phyloP scores from a whole-genome alignment of 2,113 vertebrate species.

The Crotophaga sulcirostris region DNA sequence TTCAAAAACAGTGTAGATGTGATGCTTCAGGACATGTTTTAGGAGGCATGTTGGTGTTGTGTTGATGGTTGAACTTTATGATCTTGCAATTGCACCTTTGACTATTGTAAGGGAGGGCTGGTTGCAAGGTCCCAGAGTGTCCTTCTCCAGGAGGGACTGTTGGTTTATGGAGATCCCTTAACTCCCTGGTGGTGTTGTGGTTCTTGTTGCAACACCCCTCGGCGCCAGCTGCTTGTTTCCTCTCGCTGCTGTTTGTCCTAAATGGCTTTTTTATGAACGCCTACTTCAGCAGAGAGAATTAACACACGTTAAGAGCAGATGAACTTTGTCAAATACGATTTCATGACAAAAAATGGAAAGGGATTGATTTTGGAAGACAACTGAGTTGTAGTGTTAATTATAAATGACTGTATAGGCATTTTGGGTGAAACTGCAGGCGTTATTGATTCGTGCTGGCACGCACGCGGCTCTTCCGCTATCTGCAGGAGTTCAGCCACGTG shows the following conservation, averaged over 20 bases:
- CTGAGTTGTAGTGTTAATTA: slow-evolving; percentile 31
- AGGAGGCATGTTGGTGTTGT: no score
- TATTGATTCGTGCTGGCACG: not conserved
- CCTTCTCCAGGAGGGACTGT: not conserved
- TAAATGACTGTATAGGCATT: slow-evolving; percentile 16
- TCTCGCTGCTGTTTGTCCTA: not conserved
- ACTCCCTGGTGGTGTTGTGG: not conserved
- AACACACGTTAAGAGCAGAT: not conserved
- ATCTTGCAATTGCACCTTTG: not conserved
- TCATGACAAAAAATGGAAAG: not conserved
- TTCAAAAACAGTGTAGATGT: no score
- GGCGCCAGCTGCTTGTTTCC: not conserved
- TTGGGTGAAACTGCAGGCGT: not conserved
- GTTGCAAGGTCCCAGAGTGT: not conserved
- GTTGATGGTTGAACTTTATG: no score
- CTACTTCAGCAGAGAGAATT: not conserved
- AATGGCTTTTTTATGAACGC: not conserved
- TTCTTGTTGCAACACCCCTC: not conserved
- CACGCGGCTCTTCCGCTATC: not conserved
- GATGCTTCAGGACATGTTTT: no score
- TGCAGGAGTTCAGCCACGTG: not conserved
- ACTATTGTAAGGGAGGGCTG: not conserved
- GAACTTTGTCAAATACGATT: slow-evolving; percentile 51
- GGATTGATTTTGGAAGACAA: slow-evolving; percentile 53
- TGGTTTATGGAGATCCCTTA: not conserved